These are phyloP conservation scores for Pandemis corylana DNA, from an alignment of 2,888 invertebrate species.

Conservation along the genomic window DNA sequence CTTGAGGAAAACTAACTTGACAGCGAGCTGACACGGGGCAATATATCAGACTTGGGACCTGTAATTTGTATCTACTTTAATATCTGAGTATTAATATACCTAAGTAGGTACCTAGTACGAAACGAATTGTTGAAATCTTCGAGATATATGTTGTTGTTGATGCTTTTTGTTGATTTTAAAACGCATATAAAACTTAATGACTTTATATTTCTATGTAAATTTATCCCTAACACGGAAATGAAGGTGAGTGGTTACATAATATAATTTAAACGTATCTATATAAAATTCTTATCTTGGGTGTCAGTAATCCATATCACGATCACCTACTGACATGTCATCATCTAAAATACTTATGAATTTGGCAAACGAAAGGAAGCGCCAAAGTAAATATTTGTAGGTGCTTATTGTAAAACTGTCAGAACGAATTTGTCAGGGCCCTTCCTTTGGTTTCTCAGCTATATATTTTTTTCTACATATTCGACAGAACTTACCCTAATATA, in stretches of 20 bases:
- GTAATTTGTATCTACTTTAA: slow-evolving; percentile 11
- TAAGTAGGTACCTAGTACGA: slow-evolving; percentile 27
- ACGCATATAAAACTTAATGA: slow-evolving; percentile 19
- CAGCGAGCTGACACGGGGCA: slow-evolving; percentile 1
- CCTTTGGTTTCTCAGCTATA: no score
- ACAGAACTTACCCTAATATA: not conserved
- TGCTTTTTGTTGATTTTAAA: slow-evolving; percentile 38
- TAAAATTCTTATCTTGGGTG: not conserved
- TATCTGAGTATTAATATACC: not conserved
- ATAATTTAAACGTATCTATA: not conserved
- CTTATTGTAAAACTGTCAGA: no score
- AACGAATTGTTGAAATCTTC: slow-evolving; percentile 18
- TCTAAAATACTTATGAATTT: no score
- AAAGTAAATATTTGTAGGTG: no score
- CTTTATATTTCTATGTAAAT: slow-evolving; percentile 23
- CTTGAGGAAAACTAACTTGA: not conserved
- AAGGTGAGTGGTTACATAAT: slow-evolving; percentile 29
- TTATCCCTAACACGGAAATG: slow-evolving; percentile 16
- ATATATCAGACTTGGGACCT: slow-evolving; percentile 32
- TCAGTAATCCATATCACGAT: not conserved
- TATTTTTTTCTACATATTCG: no score
- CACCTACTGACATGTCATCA: no score
- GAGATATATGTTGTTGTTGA: slow-evolving; percentile 27
- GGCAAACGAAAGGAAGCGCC: no score
- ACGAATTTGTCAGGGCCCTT: no score